These are phyloP conservation scores for Drosophila rufa DNA, from an alignment of 1,140 invertebrate species.

Conservation along the genomic window DNA sequence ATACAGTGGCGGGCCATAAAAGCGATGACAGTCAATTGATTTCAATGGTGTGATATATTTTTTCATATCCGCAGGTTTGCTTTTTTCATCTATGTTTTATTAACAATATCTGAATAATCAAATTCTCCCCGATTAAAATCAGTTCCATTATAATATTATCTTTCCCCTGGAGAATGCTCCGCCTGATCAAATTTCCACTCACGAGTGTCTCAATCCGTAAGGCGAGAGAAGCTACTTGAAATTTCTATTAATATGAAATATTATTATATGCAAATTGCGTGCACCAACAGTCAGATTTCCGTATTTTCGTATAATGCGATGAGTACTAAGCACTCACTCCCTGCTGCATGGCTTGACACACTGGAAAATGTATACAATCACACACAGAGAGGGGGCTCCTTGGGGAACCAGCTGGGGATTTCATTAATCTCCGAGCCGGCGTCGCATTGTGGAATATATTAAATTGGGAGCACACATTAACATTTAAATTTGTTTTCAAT, in stretches of 20 bases:
- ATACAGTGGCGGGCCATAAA: constrained; percentile 44
- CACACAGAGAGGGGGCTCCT: constrained; percentile 12
- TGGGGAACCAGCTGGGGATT: constrained; percentile 43
- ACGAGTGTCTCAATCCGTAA: constrained; percentile 6
- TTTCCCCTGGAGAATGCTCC: neutral
- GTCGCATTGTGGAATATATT: constrained; percentile 70
- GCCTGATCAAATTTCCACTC: constrained; percentile 23
- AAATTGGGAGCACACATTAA: constrained; percentile 67
- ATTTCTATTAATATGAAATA: constrained; percentile 57
- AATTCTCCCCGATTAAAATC: neutral
- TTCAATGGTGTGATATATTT: constrained; percentile 8
- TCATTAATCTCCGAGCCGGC: constrained; percentile 69
- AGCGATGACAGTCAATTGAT: constrained; percentile 39
- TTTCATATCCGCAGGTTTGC: no score
- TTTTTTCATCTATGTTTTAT: neutral
- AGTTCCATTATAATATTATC: neutral
- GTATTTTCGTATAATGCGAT: constrained; percentile 33
- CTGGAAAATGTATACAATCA: constrained; percentile 16
- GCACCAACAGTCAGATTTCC: constrained; percentile 49
- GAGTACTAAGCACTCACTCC: constrained; percentile 20
- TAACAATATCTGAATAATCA: neutral
- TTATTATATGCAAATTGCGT: constrained; percentile 61
- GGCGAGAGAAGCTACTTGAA: constrained; percentile 36
- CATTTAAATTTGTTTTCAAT: constrained; percentile 83
- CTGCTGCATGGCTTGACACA: neutral